phyloP scores from a whole-genome alignment of 2,888 invertebrate genomes.

The Aspidapion aeneum region DNA sequence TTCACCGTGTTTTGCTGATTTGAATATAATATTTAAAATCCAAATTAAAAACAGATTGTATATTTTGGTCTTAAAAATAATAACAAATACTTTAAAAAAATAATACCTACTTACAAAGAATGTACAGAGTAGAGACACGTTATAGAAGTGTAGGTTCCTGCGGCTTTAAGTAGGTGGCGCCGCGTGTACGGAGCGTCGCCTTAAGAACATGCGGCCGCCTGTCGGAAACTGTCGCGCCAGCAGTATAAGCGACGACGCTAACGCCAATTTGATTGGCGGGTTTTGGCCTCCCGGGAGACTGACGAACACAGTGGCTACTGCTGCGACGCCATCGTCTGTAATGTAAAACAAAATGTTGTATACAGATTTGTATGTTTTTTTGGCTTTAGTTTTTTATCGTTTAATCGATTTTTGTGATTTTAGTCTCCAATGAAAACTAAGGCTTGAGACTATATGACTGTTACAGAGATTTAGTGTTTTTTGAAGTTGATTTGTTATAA shows the following conservation, averaged over 20 bases:
- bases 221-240: slow-evolving; percentile 58
- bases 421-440: no score
- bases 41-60: slow-evolving; percentile 21
- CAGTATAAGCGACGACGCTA: slow-evolving; percentile 77
- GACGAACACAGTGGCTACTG: slow-evolving; percentile 89
- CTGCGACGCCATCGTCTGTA: slow-evolving; percentile 76
- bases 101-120: slow-evolving; percentile 12
- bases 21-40: no score
- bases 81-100: slow-evolving; percentile 24
- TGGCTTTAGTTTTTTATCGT: no score
- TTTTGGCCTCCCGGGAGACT: slow-evolving; percentile 81
- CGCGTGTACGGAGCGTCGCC: slow-evolving; percentile 57
- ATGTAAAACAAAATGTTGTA: slow-evolving; percentile 20
- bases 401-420: no score
- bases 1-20: no score
- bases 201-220: slow-evolving; percentile 56
- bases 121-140: not conserved
- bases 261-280: slow-evolving; percentile 74
- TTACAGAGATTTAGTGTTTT: no score
- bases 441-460: no score
- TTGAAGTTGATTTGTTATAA: no score
- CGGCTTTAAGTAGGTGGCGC: slow-evolving; percentile 46
- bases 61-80: slow-evolving; percentile 22
- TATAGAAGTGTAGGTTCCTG: not conserved
- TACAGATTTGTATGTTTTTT: no score